phyloP scores from a whole-genome alignment of 2,797 vertebrate genomes.

The Astyanax mexicanus region DNA sequence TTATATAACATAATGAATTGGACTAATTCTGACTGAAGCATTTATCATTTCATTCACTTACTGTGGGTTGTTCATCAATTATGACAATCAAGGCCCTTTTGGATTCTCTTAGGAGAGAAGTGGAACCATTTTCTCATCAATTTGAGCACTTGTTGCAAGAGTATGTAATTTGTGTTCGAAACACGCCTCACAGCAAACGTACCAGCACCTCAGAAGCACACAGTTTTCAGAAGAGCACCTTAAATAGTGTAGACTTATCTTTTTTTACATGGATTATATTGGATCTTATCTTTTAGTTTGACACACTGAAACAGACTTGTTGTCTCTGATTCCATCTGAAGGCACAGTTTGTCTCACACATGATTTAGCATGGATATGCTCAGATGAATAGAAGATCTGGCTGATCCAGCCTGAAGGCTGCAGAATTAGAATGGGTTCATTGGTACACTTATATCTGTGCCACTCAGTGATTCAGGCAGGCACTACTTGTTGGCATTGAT shows the following conservation, averaged over 20 bases:
- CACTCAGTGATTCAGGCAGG: constrained; percentile 8
- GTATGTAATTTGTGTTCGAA: not conserved
- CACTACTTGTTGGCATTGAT: constrained; percentile 18
- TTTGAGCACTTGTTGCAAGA: not conserved
- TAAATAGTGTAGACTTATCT: not conserved
- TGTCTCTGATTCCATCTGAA: constrained; percentile 16
- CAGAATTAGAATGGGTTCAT: constrained; percentile 23
- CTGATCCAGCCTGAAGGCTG: constrained; percentile 28
- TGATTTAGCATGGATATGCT: constrained; percentile 22
- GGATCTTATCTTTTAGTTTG: not conserved
- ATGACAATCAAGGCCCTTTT: not conserved
- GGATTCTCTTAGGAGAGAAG: too few relatives aligned
- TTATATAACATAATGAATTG: too few relatives aligned
- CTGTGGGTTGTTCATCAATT: not conserved
- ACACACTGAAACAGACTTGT: constrained; percentile 18
- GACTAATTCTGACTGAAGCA: not conserved
- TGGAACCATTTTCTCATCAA: not conserved
- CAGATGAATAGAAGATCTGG: constrained; percentile 10
- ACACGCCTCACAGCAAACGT: not conserved
- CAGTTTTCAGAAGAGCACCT: not conserved
- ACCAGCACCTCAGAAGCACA: not conserved
- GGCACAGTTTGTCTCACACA: constrained; percentile 20
- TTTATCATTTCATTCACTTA: not conserved
- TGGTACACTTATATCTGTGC: constrained; percentile 30
- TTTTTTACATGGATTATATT: not conserved